Base-by-base conservation (phyloP, 2,113 vertebrate species). In the Panthera leo region DNA sequence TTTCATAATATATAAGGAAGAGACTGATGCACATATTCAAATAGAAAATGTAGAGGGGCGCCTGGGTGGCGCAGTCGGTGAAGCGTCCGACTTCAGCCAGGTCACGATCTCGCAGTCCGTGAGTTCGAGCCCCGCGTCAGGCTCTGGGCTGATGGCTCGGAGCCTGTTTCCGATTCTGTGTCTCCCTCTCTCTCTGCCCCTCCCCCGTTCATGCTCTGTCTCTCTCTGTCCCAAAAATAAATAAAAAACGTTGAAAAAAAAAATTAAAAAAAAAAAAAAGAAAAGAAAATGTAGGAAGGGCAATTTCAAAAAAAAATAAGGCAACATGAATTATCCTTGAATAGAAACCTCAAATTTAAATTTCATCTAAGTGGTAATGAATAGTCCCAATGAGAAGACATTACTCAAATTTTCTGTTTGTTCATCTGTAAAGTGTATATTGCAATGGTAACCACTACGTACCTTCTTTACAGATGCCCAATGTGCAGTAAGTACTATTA, bases 271-370 rank as follows among this genome's bases (percentile, higher is more conserved):
- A 36, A 36, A 36, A 36, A 36, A 36, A 36, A 36, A 36, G 2
- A 36, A 36, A 36, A 86, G 21, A 87, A 86, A 85, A 90, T 51
- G 3, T 80, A 80, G 48, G 55, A 70, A 94, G 87, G n/a, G 14
- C 63, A 45, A 42, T 87, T 79, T 68, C 18, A 51, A 89, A 84
- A 86, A 86, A 65, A 79, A 39, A 31, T 76, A 79, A 89, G 65
- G 39, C 39, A 96, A 91, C 21, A 65, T 51, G n/a, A 83, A 68
- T 61, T 67, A 83, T 86, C 53, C 70, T 94, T 92, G 29, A 93
- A 80, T 88, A 65, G 51, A 93, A 95, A 73, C 21, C 14, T 88
- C 53, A 79, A 55, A 78, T 83, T 85, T 92, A 82, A 83, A 68
- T 82, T 87, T 85, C 53, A 11, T 63, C 87, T 58, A 51, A 27